Evolutionary conservation across 2,797 vertebrate species (phyloP).

Genomic region (Bradypodion ventrale): DNA sequence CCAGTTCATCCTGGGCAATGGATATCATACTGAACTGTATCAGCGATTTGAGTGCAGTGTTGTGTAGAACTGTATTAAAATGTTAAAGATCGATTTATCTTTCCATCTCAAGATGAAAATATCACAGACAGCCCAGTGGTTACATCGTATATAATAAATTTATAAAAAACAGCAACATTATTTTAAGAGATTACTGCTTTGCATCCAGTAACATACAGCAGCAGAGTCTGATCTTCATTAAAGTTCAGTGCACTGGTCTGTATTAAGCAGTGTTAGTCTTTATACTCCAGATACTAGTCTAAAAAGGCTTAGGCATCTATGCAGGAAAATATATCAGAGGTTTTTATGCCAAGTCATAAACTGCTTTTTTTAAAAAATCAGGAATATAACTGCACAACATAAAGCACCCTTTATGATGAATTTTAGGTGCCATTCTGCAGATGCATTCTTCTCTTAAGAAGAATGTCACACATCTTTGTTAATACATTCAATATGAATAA

Average conservation of each 20-base stretch:
- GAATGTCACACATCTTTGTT: slow-evolving; percentile 70
- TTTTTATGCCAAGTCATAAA: slow-evolving; percentile 55
- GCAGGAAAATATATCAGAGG: slow-evolving; percentile 57
- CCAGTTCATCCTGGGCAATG: slow-evolving; percentile 60
- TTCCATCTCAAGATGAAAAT: slow-evolving; percentile 53
- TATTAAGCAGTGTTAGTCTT: slow-evolving; percentile 46
- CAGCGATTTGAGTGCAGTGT: slow-evolving; percentile 60
- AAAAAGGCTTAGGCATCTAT: slow-evolving; percentile 46
- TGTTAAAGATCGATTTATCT: slow-evolving; percentile 45
- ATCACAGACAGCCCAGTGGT: slow-evolving; percentile 50
- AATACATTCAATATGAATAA: slow-evolving; percentile 82
- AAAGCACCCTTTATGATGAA: slow-evolving; percentile 59
- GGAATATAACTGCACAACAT: slow-evolving; percentile 54
- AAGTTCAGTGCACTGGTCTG: slow-evolving; percentile 47
- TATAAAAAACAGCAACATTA: slow-evolving; percentile 42
- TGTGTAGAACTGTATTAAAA: slow-evolving; percentile 57
- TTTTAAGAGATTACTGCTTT: slow-evolving; percentile 59
- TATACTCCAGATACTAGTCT: slow-evolving; percentile 54
- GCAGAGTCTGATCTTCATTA: slow-evolving; percentile 52
- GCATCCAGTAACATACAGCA: slow-evolving; percentile 51
- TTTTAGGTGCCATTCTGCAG: slow-evolving; percentile 63
- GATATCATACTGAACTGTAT: slow-evolving; percentile 50
- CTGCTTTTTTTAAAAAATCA: slow-evolving; percentile 48
- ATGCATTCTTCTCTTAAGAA: slow-evolving; percentile 72
- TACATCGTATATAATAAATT: slow-evolving; percentile 54